phyloP scores from a whole-genome alignment of 2,888 invertebrate genomes.

The Chloromyia formosa region DNA sequence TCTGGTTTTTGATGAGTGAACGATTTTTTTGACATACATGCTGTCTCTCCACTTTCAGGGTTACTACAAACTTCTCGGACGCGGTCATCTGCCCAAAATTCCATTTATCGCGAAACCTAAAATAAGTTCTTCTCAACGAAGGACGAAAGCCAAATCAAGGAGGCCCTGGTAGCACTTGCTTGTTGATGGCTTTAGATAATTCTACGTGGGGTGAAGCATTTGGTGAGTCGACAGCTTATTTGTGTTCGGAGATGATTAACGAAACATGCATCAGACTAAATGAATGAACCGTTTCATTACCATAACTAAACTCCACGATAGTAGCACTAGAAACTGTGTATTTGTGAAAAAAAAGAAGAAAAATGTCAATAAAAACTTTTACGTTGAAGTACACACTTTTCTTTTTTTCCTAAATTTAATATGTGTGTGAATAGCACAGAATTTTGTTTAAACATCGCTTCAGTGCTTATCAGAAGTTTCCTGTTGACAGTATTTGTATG shows the following conservation, averaged over 20 bases:
- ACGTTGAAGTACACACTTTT: constrained; percentile 19
- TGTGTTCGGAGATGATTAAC: constrained; percentile 51
- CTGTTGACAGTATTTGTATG: too few species aligned
- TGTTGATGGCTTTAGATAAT: constrained; percentile 84
- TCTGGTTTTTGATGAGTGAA: constrained; percentile 29
- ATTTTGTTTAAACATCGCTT: too few species aligned
- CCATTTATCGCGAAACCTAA: constrained; percentile 99
- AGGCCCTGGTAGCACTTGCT: constrained; percentile 96
- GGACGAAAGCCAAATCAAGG: constrained; percentile 97
- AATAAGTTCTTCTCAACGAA: constrained; percentile 97
- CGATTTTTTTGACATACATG: constrained; percentile 6
- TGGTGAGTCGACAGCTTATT: neutral
- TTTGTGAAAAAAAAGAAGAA: constrained; percentile 1
- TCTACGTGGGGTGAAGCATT: constrained; percentile 13
- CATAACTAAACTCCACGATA: constrained; percentile 61
- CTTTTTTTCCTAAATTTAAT: too few species aligned
- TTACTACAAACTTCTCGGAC: constrained; percentile 97
- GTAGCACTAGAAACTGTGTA: too few species aligned
- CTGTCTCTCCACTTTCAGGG: constrained; percentile 74
- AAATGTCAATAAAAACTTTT: constrained; percentile 34
- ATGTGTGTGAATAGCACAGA: too few species aligned
- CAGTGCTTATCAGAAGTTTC: too few species aligned
- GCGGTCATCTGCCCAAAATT: constrained; percentile 94
- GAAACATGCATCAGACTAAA: constrained; percentile 55
- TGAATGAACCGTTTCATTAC: constrained; percentile 57